Conservation (phyloP, 1,140 invertebrate species). For the Aphelinus atriplicis region DNA sequence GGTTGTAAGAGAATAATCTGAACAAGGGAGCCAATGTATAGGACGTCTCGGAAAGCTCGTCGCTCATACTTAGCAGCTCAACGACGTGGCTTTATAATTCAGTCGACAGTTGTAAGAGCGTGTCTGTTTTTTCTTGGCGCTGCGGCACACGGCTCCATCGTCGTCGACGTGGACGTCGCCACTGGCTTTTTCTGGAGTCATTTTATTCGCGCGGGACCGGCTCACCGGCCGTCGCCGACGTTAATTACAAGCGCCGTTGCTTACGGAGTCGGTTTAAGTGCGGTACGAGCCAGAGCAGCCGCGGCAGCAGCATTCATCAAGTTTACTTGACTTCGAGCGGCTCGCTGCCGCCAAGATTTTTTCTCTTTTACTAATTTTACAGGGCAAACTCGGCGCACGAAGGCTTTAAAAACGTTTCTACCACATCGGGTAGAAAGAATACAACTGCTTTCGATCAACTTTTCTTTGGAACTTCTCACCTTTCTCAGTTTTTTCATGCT, state of each 20-base stretch:
- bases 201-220: slow-evolving; percentile 1
- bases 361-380: too few species aligned
- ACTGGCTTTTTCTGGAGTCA: neutral
- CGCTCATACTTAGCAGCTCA: neutral
- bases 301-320: slow-evolving; percentile 1
- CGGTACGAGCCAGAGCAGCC: neutral
- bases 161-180: neutral
- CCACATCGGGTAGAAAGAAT: too few species aligned
- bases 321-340: neutral
- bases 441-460: too few species aligned
- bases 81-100: slow-evolving; percentile 9
- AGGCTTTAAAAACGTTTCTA: too few species aligned
- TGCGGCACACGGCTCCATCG: neutral
- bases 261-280: slow-evolving; percentile 2
- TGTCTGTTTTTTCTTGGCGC: neutral
- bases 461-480: too few species aligned
- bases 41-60: too few species aligned
- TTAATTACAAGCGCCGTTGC: slow-evolving; percentile 2
- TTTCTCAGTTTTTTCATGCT: too few species aligned
- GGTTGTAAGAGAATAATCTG: too few species aligned
- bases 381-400: too few species aligned
- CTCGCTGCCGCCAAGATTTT: too few species aligned
- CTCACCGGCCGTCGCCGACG: neutral
- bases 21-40: too few species aligned
- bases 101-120: neutral